phyloP scores from a whole-genome alignment of 2,888 invertebrate genomes.

The Auanema sp. region DNA sequence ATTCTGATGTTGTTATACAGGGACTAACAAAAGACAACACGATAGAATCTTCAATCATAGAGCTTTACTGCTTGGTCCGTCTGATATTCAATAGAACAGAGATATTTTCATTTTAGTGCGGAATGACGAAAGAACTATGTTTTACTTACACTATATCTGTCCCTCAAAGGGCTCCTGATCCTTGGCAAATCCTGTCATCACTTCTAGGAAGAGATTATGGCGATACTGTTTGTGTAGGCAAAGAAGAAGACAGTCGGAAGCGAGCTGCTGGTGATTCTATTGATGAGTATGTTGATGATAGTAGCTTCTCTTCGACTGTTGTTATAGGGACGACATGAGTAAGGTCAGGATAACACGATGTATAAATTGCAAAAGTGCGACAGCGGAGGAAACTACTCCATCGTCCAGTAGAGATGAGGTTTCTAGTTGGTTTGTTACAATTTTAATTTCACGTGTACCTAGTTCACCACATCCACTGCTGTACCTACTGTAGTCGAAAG shows the following conservation, averaged over 20 bases:
- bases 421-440: too few relatives aligned
- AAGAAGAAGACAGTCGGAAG: constrained; percentile 7
- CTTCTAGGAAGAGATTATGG: constrained; percentile 16
- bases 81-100: background rate
- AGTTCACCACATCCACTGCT: too few relatives aligned
- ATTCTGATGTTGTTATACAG: constrained; percentile 24
- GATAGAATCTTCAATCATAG: constrained; percentile 38
- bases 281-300: background rate
- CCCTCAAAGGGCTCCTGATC: background rate
- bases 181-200: constrained; percentile 9
- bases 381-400: too few relatives aligned
- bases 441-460: too few relatives aligned
- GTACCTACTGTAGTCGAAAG: constrained; percentile 1
- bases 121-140: constrained; percentile 9
- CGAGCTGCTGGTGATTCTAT: background rate
- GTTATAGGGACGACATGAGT: too few relatives aligned
- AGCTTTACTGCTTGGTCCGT: constrained; percentile 46
- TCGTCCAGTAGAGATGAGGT: too few relatives aligned
- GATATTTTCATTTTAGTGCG: constrained; percentile 16
- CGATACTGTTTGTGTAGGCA: constrained; percentile 8
- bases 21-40: constrained; percentile 39
- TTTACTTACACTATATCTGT: constrained; percentile 15
- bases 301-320: too few relatives aligned
- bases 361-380: too few relatives aligned
- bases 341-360: too few relatives aligned